Evolutionary conservation across 1,140 invertebrate genomes (phyloP).

Genomic region (Zaprionus inermis): DNA sequence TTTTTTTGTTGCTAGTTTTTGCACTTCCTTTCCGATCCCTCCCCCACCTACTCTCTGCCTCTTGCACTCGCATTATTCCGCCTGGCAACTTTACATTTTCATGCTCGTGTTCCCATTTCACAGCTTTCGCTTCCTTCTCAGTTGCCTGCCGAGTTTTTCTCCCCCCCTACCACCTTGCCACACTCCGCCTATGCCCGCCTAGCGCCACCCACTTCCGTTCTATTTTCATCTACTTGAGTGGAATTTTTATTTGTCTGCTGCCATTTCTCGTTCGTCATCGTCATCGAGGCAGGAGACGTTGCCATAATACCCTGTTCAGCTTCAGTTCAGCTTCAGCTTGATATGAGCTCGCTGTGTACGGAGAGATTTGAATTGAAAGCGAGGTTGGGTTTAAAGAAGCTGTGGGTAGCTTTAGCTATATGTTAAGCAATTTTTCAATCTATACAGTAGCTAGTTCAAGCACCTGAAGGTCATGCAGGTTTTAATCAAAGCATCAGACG

Average conservation of each 20-base stretch:
- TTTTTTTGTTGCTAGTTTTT: conserved; percentile 23
- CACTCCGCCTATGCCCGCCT: not conserved
- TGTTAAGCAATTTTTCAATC: too few species aligned
- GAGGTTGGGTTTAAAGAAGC: not conserved
- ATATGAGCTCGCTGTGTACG: not conserved
- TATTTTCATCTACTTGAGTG: conserved; percentile 73
- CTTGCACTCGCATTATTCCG: conserved; percentile 44
- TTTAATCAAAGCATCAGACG: too few species aligned
- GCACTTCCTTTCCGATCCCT: conserved; percentile 3
- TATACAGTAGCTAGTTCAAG: not conserved
- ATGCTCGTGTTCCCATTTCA: conserved; percentile 67
- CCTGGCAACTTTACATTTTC: conserved; percentile 69
- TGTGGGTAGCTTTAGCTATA: not conserved
- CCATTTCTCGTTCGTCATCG: conserved; percentile 34
- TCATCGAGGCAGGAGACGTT: conserved; percentile 10
- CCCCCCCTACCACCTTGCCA: not conserved
- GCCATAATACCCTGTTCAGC: conserved; percentile 27
- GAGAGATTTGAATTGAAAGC: not conserved
- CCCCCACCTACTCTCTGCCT: not conserved
- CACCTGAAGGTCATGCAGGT: not conserved
- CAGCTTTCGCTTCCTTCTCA: conserved; percentile 34
- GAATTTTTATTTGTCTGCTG: conserved; percentile 76
- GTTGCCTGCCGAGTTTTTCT: conserved; percentile 21
- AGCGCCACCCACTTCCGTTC: conserved; percentile 66
- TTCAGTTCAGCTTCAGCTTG: not conserved